Conservation (phyloP, 2,888 invertebrate genomes). For the Tetragnatha montana region DNA sequence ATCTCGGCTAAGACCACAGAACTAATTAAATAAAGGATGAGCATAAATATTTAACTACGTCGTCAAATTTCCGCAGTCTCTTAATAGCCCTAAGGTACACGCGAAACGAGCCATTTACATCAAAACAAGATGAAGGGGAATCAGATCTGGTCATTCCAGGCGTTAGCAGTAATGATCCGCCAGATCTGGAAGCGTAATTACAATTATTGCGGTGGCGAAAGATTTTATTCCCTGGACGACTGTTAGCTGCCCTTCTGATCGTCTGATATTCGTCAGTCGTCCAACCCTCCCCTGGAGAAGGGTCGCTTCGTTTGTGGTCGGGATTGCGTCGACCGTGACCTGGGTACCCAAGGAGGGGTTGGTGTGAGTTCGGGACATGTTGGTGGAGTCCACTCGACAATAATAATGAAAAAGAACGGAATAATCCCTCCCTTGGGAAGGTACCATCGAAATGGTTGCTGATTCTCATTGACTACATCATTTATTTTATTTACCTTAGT, state of each 20-base stretch:
- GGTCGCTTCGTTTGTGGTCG: constrained; percentile 25
- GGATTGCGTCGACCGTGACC: constrained; percentile 47
- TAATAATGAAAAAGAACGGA: too few species aligned
- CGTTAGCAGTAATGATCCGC: constrained; percentile 56
- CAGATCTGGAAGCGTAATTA: constrained; percentile 53
- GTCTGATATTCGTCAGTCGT: constrained; percentile 58
- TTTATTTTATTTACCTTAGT: too few species aligned
- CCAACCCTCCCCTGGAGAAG: constrained; percentile 9
- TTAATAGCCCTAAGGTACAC: constrained; percentile 61
- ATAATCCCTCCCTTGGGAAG: too few species aligned
- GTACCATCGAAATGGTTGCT: too few species aligned
- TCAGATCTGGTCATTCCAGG: constrained; percentile 56
- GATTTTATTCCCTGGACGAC: constrained; percentile 56
- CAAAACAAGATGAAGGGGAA: constrained; percentile 62
- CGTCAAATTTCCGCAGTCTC: constrained; percentile 50
- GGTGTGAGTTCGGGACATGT: background rate
- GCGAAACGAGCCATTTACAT: constrained; percentile 67
- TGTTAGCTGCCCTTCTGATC: constrained; percentile 43
- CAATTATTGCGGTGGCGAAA: constrained; percentile 47
- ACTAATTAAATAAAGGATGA: constrained; percentile 56
- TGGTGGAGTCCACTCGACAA: background rate
- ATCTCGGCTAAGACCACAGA: constrained; percentile 8
- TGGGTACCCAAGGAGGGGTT: background rate
- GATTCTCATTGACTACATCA: too few species aligned
- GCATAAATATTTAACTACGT: constrained; percentile 54